Percentiles rank a stretch among this genome's conserved stretches.
Conservation (phyloP, 1,140 invertebrate genomes). For the Trichonephila clavata region DNA sequence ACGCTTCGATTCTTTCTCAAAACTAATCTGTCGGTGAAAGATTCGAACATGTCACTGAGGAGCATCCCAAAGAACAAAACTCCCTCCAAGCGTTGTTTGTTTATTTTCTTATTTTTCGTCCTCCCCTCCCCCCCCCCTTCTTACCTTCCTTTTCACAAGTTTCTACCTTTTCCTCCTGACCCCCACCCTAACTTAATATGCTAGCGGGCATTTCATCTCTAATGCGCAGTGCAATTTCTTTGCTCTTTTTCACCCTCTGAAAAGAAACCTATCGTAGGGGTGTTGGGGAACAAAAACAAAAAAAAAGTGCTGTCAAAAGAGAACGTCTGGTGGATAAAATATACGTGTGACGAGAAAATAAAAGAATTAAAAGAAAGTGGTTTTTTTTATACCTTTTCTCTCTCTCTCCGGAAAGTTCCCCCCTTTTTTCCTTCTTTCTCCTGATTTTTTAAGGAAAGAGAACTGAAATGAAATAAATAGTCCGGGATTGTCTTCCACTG, state of each 20-base stretch:
- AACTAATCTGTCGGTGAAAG: constrained; percentile 21
- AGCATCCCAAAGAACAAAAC: not conserved
- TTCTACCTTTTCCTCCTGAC: not conserved
- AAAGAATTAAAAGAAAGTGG: constrained; percentile 37
- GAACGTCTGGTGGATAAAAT: constrained; percentile 42
- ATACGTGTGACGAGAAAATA: constrained; percentile 66
- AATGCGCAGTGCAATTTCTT: constrained; percentile 31
- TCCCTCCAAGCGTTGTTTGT: not conserved
- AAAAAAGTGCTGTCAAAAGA: constrained; percentile 54
- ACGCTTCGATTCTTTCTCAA: not conserved
- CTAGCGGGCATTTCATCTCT: constrained; percentile 65
- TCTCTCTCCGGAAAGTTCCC: not conserved
- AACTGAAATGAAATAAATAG: constrained; percentile 68
- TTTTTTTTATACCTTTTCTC: not conserved
- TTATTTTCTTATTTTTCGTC: not conserved
- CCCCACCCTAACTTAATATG: constrained; percentile 51
- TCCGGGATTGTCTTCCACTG: not conserved
- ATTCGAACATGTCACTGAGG: constrained; percentile 21
- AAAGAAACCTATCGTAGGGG: not conserved
- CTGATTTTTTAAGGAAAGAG: not conserved
- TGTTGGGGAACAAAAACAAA: not conserved
- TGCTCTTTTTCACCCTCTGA: not conserved
- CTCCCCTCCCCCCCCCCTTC: too few relatives aligned
- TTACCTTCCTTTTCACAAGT: not conserved
- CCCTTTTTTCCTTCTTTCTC: not conserved